Base-by-base conservation (phyloP, 2,113 vertebrate genomes). In the Edolisoma coerulescens region DNA sequence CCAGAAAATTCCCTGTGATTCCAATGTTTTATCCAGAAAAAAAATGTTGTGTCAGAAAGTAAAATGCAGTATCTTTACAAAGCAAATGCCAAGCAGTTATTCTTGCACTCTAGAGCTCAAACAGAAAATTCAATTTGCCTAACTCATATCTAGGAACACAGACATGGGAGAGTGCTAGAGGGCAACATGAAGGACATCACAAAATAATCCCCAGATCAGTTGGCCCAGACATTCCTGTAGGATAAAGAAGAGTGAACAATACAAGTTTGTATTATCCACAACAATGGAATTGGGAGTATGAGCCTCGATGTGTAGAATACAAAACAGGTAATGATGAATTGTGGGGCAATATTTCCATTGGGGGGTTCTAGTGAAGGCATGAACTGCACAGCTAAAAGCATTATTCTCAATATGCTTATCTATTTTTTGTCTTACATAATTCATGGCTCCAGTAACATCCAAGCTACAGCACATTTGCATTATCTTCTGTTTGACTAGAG, bases 401-500 rank as follows among this genome's bases (percentile, higher is more conserved):
- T 45, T 59, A 53, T 49, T 89, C 63, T 37, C 53, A 64, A 21
- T 71, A 60, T 56, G 14, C 17, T 95, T 93, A 63, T 64, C 42
- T 82, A 32, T 45, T 64, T 83, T 88, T 83, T 69, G 37, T 50
- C 41, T 92, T 89, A 63, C 9, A 59, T 82, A 87, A 87, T 93
- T 81, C 80, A 69, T 75, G 24, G 52, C 14, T 82, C 56, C 49
- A 60, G 56, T 17, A 84, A 70, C 52, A 89, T 47, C 44, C 47
- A 81, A 50, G 33, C 13, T 70, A 14, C 17, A 91, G 69, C 3
- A 60, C 17, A 74, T 89, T 89, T 93, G n/a, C 52, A 64, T 93
- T 95, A 89, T 81, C 49, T 87, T 74, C 59, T 81, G 18, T 93
- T 87, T 92, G 30, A 89, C 76, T 75, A 65, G 28, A 87, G 69